Evolutionary conservation across 2,888 invertebrate genomes (phyloP).

Genomic region (Onchidella celtica): DNA sequence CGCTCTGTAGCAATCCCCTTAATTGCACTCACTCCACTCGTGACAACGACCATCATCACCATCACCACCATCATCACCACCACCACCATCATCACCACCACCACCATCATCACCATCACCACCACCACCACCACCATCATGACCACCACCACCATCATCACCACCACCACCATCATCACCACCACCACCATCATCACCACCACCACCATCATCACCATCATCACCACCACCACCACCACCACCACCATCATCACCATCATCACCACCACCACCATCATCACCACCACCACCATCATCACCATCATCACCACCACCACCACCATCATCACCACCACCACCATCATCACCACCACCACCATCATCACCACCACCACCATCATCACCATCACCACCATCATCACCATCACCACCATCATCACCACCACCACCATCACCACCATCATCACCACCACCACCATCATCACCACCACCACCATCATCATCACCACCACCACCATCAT

Average conservation of each 20-base stretch:
- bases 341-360: not conserved
- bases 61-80: slow-evolving; percentile 24
- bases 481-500: not conserved
- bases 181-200: slow-evolving; percentile 20
- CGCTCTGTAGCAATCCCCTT: too few relatives aligned
- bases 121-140: slow-evolving; percentile 27
- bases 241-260: slow-evolving; percentile 15
- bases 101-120: slow-evolving; percentile 28
- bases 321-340: not conserved
- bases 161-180: slow-evolving; percentile 29
- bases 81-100: slow-evolving; percentile 30
- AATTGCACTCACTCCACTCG: too few relatives aligned
- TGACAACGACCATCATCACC: not conserved
- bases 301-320: not conserved
- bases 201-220: slow-evolving; percentile 26
- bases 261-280: slow-evolving; percentile 32
- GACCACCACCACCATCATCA: slow-evolving; percentile 22
- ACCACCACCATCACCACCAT: not conserved
- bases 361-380: not conserved
- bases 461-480: not conserved
- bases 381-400: not conserved
- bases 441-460: not conserved
- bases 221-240: slow-evolving; percentile 16
- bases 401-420: not conserved
- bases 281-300: slow-evolving; percentile 16